Conservation (phyloP, 37 sponge, comb jelly and placozoan genomes). For the Ephydatia muelleri region DNA sequence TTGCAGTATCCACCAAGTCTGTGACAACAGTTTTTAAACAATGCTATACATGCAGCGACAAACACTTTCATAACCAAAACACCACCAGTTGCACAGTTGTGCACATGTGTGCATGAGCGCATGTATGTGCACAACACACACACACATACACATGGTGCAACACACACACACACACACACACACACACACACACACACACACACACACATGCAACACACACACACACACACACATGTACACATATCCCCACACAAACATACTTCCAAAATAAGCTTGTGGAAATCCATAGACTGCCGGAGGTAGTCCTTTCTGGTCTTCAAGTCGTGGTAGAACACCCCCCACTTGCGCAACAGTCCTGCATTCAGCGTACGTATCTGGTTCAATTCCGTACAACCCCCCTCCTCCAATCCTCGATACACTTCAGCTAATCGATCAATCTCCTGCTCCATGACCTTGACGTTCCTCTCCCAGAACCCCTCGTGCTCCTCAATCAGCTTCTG, state of each 20-base stretch:
- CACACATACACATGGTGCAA: conserved; percentile 17
- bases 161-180: background rate
- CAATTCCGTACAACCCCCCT: conserved; percentile 2
- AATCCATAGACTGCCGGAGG: conserved; percentile 37
- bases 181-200: conserved; percentile 1
- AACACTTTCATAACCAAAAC: conserved; percentile 1
- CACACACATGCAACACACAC: background rate
- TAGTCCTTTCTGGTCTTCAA: conserved; percentile 5
- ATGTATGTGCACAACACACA: background rate
- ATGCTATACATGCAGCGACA: no score
- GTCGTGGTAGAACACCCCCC: conserved; percentile 26
- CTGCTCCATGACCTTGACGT: conserved; percentile 11
- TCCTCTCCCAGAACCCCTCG: background rate
- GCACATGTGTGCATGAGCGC: background rate
- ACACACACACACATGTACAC: background rate
- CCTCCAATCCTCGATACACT: conserved; percentile 13
- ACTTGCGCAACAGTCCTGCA: conserved; percentile 18
- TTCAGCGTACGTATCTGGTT: conserved; percentile 23
- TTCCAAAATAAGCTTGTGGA: conserved; percentile 20
- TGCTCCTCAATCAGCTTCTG: background rate
- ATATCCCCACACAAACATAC: background rate
- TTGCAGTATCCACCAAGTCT: no score
- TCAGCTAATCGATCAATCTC: background rate
- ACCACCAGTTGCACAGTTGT: background rate
- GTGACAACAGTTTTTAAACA: no score